These are phyloP conservation scores for Anguilla pacifica DNA, from an alignment of 2,797 vertebrate genomes.

Conservation along the genomic window DNA sequence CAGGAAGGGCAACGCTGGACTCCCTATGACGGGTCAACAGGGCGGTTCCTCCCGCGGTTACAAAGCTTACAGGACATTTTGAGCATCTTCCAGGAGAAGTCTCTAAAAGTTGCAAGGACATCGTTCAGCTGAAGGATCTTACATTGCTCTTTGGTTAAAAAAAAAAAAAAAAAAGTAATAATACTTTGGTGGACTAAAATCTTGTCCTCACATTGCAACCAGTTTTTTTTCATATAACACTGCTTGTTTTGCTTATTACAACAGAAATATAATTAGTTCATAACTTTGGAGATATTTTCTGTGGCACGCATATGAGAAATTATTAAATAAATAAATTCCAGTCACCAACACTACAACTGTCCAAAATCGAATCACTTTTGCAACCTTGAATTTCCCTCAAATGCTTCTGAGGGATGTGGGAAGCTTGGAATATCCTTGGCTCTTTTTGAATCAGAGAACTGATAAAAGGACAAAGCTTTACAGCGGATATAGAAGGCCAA, in stretches of 20 bases:
- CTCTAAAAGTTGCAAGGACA: background rate
- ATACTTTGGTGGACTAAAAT: background rate
- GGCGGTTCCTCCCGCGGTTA: background rate
- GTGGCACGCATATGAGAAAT: background rate
- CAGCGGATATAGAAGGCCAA: no score
- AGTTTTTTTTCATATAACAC: background rate
- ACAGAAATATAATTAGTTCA: background rate
- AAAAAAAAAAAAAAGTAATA: background rate
- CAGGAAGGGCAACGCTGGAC: background rate
- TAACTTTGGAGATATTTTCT: background rate
- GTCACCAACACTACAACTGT: background rate
- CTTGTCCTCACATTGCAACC: background rate
- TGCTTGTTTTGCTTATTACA: background rate
- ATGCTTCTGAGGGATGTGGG: background rate
- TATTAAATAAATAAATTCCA: background rate
- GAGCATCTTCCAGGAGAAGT: background rate
- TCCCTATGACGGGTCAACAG: slow-evolving; percentile 5
- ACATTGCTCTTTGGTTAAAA: background rate
- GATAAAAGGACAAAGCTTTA: background rate
- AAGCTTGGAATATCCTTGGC: background rate
- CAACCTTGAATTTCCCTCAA: background rate
- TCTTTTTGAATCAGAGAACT: background rate
- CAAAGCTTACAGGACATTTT: background rate
- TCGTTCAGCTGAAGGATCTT: background rate
- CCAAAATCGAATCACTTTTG: background rate